Conservation (phyloP, 2,113 vertebrate species). For the Pelecanus crispus region DNA sequence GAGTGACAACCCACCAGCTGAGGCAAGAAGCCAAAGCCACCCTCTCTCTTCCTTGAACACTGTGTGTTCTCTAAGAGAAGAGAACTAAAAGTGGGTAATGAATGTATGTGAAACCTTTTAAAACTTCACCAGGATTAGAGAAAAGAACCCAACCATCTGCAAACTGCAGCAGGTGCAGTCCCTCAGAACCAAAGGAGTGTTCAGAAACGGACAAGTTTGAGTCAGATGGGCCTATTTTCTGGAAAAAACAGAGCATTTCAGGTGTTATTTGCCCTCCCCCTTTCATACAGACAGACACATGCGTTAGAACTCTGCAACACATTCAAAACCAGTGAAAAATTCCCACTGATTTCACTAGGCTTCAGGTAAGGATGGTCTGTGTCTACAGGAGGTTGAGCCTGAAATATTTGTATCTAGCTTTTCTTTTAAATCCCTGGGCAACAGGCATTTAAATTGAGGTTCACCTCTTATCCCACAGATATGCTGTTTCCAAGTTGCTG, state of each 20-base stretch:
- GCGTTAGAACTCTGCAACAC: neutral
- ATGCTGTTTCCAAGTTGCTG: neutral
- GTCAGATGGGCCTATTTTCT: neutral
- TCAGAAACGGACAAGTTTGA: neutral
- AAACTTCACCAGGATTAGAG: neutral
- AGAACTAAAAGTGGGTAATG: neutral
- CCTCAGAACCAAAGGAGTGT: neutral
- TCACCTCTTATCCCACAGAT: neutral
- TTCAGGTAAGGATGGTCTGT: neutral
- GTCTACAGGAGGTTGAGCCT: neutral
- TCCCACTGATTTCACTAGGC: neutral
- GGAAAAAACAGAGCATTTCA: neutral
- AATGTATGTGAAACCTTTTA: neutral
- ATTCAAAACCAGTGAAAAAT: neutral
- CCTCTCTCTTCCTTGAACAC: neutral
- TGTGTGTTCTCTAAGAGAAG: neutral
- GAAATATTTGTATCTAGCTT: neutral
- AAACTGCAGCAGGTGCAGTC: neutral
- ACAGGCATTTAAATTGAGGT: neutral
- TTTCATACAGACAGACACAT: neutral
- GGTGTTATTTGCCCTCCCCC: neutral
- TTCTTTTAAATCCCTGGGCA: neutral
- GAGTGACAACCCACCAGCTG: neutral
- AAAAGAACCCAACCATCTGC: neutral
- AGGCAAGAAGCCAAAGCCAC: neutral